Percentiles rank a stretch among this genome's conserved stretches.
Evolutionary conservation across 2,888 invertebrate species (phyloP).

Genomic region (Cataglyphis altisquamis): DNA sequence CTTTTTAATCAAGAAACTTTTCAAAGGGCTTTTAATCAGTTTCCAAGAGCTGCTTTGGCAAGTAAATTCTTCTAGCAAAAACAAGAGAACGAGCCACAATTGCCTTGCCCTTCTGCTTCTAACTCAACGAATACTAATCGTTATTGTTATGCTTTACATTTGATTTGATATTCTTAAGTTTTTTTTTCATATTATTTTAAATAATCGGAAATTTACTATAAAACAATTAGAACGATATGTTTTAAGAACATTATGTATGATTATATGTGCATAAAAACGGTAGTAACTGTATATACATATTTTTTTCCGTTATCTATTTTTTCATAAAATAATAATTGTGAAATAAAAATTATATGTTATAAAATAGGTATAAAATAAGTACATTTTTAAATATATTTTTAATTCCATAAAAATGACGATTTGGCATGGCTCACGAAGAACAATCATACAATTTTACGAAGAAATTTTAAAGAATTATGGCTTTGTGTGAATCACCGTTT

Average conservation of each 20-base stretch:
- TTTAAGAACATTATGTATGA: not conserved
- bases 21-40: constrained; percentile 62
- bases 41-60: constrained; percentile 41
- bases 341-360: not conserved
- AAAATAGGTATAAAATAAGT: not conserved
- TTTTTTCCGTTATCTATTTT: not conserved
- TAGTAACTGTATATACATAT: not conserved
- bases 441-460: not conserved
- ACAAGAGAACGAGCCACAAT: constrained; percentile 39
- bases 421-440: not conserved
- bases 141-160: constrained; percentile 36
- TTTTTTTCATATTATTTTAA: not conserved
- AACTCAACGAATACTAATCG: constrained; percentile 30
- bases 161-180: not conserved
- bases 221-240: not conserved
- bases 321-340: not conserved
- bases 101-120: constrained; percentile 30
- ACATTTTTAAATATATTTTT: constrained; percentile 1
- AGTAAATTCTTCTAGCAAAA: constrained; percentile 49
- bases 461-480: not conserved
- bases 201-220: not conserved
- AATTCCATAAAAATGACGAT: not conserved
- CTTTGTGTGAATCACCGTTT: not conserved
- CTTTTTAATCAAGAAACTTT: constrained; percentile 62
- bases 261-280: not conserved